A percentile compares a stretch with the other conserved stretches of the same genome.
Evolutionary conservation across 2,888 invertebrate genomes (phyloP).

Genomic region (Drosophila planitibia): DNA sequence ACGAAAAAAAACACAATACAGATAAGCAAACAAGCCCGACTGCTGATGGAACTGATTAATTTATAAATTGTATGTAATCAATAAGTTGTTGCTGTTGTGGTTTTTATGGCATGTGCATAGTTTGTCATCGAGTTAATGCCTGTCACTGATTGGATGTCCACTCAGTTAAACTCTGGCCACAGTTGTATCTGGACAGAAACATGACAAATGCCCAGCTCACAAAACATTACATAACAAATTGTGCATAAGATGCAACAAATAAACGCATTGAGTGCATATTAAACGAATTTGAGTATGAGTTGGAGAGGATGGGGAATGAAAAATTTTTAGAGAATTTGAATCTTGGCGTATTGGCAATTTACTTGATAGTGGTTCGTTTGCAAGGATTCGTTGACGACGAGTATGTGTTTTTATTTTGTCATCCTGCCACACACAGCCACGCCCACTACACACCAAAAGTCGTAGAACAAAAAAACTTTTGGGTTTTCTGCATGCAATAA

Average conservation of each 20-base stretch:
- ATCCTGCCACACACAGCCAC: conserved; percentile 15
- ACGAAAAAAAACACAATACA: conserved; percentile 6
- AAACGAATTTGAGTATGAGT: conserved; percentile 44
- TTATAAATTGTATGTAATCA: conserved; percentile 25
- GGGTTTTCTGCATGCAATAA: conserved; percentile 61
- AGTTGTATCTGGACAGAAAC: conserved; percentile 12
- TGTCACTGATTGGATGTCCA: conserved; percentile 50
- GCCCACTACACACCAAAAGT: conserved; percentile 26
- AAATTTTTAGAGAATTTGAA: conserved; percentile 7
- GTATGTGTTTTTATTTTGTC: conserved; percentile 36
- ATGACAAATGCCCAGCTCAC: conserved; percentile 24
- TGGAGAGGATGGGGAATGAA: background rate
- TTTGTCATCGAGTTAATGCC: conserved; percentile 32
- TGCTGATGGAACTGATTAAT: conserved; percentile 32
- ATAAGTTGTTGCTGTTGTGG: conserved; percentile 5
- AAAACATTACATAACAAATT: conserved; percentile 34
- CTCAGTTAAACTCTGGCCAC: conserved; percentile 52
- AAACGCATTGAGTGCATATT: conserved; percentile 30
- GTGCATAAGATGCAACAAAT: conserved; percentile 47
- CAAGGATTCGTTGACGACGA: conserved; percentile 37
- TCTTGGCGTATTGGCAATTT: conserved; percentile 61
- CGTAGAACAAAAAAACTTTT: conserved; percentile 56
- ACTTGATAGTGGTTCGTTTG: conserved; percentile 42
- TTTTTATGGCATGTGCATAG: background rate
- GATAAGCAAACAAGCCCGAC: background rate